phyloP scores from a whole-genome alignment of 2,113 vertebrate species.

The Dromiciops gliroides region DNA sequence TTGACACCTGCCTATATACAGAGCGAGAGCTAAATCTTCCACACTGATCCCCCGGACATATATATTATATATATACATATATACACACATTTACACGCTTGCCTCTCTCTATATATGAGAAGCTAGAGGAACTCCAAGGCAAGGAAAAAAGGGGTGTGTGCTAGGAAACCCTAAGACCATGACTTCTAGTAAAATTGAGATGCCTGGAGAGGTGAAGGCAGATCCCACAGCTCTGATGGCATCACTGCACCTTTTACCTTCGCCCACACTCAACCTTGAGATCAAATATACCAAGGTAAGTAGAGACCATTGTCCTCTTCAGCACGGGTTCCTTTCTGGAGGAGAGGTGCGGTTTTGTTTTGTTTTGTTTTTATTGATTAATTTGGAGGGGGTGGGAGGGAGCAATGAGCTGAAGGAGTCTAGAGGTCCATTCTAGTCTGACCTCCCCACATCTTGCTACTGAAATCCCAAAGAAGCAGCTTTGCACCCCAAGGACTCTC shows the following conservation, averaged over 20 bases:
- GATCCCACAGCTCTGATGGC: conserved; percentile 97
- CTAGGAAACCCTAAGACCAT: conserved; percentile 81
- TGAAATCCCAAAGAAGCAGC: conserved; percentile 35
- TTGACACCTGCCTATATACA: conserved; percentile 99
- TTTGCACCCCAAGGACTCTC: conserved; percentile 25
- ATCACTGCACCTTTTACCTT: conserved; percentile 96
- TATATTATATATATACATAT: background rate
- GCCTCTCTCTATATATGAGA: background rate
- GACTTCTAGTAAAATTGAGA: conserved; percentile 97
- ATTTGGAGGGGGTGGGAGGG: background rate
- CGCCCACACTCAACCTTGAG: conserved; percentile 95
- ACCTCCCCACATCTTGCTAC: conserved; percentile 11
- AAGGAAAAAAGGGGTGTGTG: conserved; percentile 59
- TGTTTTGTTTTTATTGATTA: background rate
- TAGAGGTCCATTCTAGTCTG: conserved; percentile 3
- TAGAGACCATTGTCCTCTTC: conserved; percentile 38
- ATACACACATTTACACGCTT: background rate
- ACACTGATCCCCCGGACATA: conserved; percentile 76
- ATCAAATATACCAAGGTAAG: conserved; percentile 98
- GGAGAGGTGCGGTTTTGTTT: background rate
- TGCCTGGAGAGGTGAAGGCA: conserved; percentile 95
- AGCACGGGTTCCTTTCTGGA: conserved; percentile 37
- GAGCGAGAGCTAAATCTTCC: conserved; percentile 82
- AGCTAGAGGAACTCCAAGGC: background rate
- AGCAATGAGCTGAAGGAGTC: background rate